Evolutionary conservation across 2,888 invertebrate species (phyloP).

Genomic region (Drosophila kambysellisi): DNA sequence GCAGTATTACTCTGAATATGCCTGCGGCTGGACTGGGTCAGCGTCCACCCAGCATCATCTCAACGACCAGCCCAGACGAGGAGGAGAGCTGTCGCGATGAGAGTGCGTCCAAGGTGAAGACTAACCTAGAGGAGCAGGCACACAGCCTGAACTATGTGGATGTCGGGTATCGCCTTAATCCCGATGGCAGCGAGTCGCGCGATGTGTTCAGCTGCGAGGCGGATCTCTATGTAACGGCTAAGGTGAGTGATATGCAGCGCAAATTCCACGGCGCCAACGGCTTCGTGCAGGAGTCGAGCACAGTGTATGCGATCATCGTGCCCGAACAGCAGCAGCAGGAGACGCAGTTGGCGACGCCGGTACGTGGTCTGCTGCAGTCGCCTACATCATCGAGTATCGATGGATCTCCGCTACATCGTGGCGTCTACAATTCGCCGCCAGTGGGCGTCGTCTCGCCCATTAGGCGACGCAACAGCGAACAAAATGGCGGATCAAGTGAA

Average conservation of each 20-base stretch:
- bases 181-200: slow-evolving; percentile 84
- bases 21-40: slow-evolving; percentile 88
- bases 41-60: slow-evolving; percentile 89
- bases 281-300: slow-evolving; percentile 82
- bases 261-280: slow-evolving; percentile 84
- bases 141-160: slow-evolving; percentile 84
- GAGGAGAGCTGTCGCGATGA: slow-evolving; percentile 89
- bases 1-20: slow-evolving; percentile 88
- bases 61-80: slow-evolving; percentile 88
- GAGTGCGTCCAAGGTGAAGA: slow-evolving; percentile 87
- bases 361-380: slow-evolving; percentile 55
- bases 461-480: slow-evolving; percentile 74
- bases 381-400: slow-evolving; percentile 64
- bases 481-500: slow-evolving; percentile 54
- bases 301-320: slow-evolving; percentile 85
- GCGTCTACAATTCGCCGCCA: slow-evolving; percentile 73
- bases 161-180: slow-evolving; percentile 85
- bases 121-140: slow-evolving; percentile 80
- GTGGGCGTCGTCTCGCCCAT: slow-evolving; percentile 82
- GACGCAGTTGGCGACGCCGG: slow-evolving; percentile 40
- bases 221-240: slow-evolving; percentile 84
- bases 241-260: slow-evolving; percentile 82
- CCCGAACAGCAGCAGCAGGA: slow-evolving; percentile 73
- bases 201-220: slow-evolving; percentile 85
- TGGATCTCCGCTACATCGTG: slow-evolving; percentile 68